These are phyloP conservation scores for Lithosia quadra DNA, from an alignment of 2,888 invertebrate species.

Conservation along the genomic window DNA sequence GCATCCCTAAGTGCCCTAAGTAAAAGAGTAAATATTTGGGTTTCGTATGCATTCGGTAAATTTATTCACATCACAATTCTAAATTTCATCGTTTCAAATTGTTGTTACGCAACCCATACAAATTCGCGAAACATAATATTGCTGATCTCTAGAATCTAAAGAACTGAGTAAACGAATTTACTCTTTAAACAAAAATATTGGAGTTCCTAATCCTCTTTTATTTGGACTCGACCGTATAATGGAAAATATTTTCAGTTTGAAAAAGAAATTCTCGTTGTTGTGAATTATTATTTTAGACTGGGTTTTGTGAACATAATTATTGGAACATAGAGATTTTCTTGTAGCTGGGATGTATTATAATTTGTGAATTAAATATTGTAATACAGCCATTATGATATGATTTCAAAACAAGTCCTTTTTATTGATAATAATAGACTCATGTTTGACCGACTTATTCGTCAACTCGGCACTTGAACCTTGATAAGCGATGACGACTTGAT, in stretches of 20 bases:
- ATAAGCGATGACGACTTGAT: too few relatives aligned
- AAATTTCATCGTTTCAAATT: background rate
- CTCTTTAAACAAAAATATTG: conserved; percentile 50
- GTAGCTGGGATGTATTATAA: background rate
- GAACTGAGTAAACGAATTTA: conserved; percentile 23
- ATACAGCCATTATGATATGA: background rate
- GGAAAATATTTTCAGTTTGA: conserved; percentile 34
- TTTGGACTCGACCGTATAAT: conserved; percentile 42
- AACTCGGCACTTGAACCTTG: too few relatives aligned
- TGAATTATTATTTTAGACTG: conserved; percentile 30
- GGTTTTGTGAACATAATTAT: background rate
- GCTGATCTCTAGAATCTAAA: background rate
- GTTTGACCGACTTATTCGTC: too few relatives aligned
- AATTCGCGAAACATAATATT: background rate
- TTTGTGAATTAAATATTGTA: background rate
- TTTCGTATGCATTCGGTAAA: background rate
- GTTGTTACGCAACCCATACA: background rate
- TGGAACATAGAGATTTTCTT: background rate
- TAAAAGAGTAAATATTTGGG: background rate
- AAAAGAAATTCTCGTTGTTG: conserved; percentile 32
- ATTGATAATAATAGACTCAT: too few relatives aligned
- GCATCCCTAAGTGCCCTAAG: too few relatives aligned
- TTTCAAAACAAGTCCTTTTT: background rate
- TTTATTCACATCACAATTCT: background rate
- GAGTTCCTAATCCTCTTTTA: conserved; percentile 44